These are phyloP conservation scores for Premnoplex brunnescens DNA, from an alignment of 2,797 vertebrate species.

Conservation along the genomic window DNA sequence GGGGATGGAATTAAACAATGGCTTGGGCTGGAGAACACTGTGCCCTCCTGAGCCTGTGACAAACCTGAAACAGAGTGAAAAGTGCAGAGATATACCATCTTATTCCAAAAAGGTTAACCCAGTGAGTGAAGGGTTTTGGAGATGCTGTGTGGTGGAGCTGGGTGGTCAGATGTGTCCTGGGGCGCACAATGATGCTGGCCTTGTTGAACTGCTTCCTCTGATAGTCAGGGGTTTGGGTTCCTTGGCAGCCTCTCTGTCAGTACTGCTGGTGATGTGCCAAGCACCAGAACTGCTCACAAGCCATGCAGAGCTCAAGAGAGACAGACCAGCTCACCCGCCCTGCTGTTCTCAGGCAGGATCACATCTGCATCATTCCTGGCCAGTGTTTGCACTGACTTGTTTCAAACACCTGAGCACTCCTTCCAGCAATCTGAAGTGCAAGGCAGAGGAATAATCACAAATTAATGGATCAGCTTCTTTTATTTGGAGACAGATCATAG, in stretches of 20 bases:
- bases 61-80: constrained; percentile 55
- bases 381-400: not conserved
- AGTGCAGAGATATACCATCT: not conserved
- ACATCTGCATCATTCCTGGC: not conserved
- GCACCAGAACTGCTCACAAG: not conserved
- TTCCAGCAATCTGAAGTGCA: not conserved
- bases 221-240: accelerated
- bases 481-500: not conserved
- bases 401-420: not conserved
- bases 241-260: not conserved
- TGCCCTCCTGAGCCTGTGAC: not conserved
- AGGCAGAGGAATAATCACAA: not conserved
- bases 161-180: not conserved
- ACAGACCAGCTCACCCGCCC: not conserved
- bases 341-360: not conserved
- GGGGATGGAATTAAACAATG: constrained; percentile 53
- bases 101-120: not conserved
- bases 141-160: not conserved
- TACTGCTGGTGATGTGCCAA: not conserved
- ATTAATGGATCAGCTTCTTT: not conserved
- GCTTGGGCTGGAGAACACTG: not conserved
- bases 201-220: not conserved
- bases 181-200: not conserved
- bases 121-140: not conserved
- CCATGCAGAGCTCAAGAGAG: not conserved